A percentile compares a stretch with the other conserved stretches of the same genome.
These are phyloP conservation scores for Seira musarum DNA, from an alignment of 2,888 invertebrate species.

Conservation along the genomic window DNA sequence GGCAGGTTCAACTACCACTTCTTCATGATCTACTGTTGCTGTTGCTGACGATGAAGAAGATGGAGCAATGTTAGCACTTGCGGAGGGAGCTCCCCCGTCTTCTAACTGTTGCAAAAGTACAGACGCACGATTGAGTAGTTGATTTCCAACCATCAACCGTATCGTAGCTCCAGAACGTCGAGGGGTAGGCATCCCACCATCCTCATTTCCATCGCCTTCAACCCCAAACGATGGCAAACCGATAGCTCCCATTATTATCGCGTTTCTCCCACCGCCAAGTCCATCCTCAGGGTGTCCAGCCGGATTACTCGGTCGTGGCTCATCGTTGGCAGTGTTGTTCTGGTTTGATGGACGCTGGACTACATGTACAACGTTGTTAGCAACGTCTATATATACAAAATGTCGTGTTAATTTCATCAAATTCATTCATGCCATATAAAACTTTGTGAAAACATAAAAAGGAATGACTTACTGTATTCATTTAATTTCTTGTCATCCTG, in stretches of 20 bases:
- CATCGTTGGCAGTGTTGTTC: constrained; percentile 36
- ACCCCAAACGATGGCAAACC: constrained; percentile 59
- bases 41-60: neutral
- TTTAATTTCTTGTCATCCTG: constrained; percentile 82
- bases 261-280: constrained; percentile 8
- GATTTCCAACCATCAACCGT: constrained; percentile 64
- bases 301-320: neutral
- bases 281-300: constrained; percentile 13
- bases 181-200: constrained; percentile 16
- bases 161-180: constrained; percentile 61
- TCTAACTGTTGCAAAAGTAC: constrained; percentile 60
- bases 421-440: no score
- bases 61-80: neutral
- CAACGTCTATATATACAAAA: constrained; percentile 74
- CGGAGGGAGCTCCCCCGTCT: constrained; percentile 22
- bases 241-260: constrained; percentile 66
- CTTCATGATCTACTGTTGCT: constrained; percentile 1
- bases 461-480: neutral
- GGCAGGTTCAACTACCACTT: neutral
- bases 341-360: constrained; percentile 73
- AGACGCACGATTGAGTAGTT: constrained; percentile 65
- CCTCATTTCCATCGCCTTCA: constrained; percentile 21
- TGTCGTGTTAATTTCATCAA: no score
- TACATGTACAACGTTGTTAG: constrained; percentile 75
- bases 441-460: constrained; percentile 27